Percentiles rank a stretch among this genome's conserved stretches.
These are phyloP conservation scores for Cryptosula pallasiana DNA, from an alignment of 2,888 invertebrate species.

Conservation along the genomic window DNA sequence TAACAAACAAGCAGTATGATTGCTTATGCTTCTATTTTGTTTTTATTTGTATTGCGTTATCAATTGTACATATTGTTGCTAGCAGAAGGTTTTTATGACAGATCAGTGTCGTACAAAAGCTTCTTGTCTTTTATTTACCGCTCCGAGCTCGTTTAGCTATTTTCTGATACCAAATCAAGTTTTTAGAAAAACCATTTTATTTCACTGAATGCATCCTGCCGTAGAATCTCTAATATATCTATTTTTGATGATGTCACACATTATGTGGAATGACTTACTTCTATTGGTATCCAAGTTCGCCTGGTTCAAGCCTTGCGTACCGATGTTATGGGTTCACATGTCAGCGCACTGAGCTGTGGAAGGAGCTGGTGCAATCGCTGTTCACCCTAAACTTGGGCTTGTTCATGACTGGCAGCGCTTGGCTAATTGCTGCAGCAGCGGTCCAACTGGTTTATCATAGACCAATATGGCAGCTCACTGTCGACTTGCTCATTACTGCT, in stretches of 20 bases:
- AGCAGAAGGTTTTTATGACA: too few species aligned
- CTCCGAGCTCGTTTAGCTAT: too few species aligned
- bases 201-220: too few species aligned
- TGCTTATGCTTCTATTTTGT: too few species aligned
- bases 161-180: too few species aligned
- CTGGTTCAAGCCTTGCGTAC: background rate
- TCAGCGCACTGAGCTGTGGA: background rate
- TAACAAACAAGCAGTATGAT: too few species aligned
- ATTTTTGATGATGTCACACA: conserved; percentile 15
- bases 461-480: conserved; percentile 15
- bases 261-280: background rate
- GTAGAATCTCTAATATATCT: too few species aligned
- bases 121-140: too few species aligned
- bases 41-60: too few species aligned
- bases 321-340: background rate
- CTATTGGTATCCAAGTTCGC: background rate
- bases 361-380: background rate
- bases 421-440: background rate
- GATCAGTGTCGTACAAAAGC: too few species aligned
- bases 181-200: too few species aligned
- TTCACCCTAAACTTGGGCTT: conserved; percentile 12
- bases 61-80: too few species aligned
- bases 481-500: background rate
- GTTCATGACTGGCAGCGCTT: conserved; percentile 6
- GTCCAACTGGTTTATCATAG: background rate